phyloP scores from a whole-genome alignment of 1,140 invertebrate species.

The Drosophila nigrodunni region DNA sequence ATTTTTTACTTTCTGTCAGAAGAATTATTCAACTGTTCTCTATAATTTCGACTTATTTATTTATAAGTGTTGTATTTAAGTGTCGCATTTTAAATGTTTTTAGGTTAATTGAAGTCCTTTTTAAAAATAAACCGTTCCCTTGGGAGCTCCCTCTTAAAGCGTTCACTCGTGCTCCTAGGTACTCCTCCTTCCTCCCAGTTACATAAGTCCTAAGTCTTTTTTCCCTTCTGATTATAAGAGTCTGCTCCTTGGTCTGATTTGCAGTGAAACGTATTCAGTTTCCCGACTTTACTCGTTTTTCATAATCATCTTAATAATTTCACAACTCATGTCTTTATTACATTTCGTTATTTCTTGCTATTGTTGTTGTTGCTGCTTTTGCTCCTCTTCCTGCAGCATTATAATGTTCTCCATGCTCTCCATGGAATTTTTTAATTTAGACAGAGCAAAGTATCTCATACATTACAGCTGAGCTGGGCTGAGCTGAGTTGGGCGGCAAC shows the following conservation, averaged over 20 bases:
- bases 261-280: slow-evolving; percentile 25
- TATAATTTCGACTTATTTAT: too few relatives aligned
- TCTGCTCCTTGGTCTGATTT: slow-evolving; percentile 3
- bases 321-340: slow-evolving; percentile 79
- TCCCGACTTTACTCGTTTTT: slow-evolving; percentile 41
- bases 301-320: slow-evolving; percentile 80
- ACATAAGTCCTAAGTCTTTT: background rate
- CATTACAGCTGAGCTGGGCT: slow-evolving; percentile 31
- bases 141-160: slow-evolving; percentile 13
- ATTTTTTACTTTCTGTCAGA: too few relatives aligned
- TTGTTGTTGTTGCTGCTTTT: background rate
- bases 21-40: too few relatives aligned
- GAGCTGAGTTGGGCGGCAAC: background rate
- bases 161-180: background rate
- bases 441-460: slow-evolving; percentile 67
- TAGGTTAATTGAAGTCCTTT: slow-evolving; percentile 15
- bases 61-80: background rate
- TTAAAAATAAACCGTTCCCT: slow-evolving; percentile 21
- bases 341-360: slow-evolving; percentile 46
- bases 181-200: background rate
- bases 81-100: background rate
- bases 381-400: slow-evolving; percentile 49
- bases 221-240: slow-evolving; percentile 44
- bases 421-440: slow-evolving; percentile 76
- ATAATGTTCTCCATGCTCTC: slow-evolving; percentile 60